A percentile compares a stretch with the other conserved stretches of the same genome.
phyloP scores from a whole-genome alignment of 2,797 vertebrate species.

The Microctenopoma steveboyesi region DNA sequence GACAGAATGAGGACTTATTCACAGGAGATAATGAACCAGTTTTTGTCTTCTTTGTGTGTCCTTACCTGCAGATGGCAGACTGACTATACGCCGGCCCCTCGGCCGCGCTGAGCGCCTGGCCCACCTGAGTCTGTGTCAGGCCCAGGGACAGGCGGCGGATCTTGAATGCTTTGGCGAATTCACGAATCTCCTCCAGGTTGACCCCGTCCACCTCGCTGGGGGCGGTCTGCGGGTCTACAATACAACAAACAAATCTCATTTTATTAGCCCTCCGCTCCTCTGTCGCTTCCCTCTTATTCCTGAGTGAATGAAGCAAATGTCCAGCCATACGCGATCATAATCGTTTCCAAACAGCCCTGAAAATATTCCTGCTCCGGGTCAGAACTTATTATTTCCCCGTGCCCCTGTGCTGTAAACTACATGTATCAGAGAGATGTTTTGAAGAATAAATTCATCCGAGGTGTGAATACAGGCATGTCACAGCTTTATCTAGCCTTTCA shows the following conservation, averaged over 20 bases:
- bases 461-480: conserved; percentile 55
- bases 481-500: conserved; percentile 53
- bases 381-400: conserved; percentile 53
- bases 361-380: conserved; percentile 55
- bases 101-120: conserved; percentile 97
- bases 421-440: conserved; percentile 48
- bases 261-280: conserved; percentile 62
- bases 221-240: conserved; percentile 94
- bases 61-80: conserved; percentile 99
- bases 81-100: conserved; percentile 99
- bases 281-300: conserved; percentile 45
- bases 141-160: conserved; percentile 99
- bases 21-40: conserved; percentile 17
- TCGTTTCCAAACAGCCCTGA: conserved; percentile 40
- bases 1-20: conserved; percentile 52
- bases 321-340: conserved; percentile 48
- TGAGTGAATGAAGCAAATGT: conserved; percentile 59
- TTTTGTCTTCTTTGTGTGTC: conserved; percentile 8
- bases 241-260: conserved; percentile 70
- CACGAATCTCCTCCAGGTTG: conserved; percentile 99
- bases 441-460: conserved; percentile 51
- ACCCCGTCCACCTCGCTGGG: conserved; percentile 98
- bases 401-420: conserved; percentile 38
- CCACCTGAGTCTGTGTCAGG: conserved; percentile 99
- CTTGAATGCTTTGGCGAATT: conserved; percentile 99